Evolutionary conservation across 30 jellyfish, hydroid and myxozoan species (phyloP).

Genomic region (Aurelia aurita): DNA sequence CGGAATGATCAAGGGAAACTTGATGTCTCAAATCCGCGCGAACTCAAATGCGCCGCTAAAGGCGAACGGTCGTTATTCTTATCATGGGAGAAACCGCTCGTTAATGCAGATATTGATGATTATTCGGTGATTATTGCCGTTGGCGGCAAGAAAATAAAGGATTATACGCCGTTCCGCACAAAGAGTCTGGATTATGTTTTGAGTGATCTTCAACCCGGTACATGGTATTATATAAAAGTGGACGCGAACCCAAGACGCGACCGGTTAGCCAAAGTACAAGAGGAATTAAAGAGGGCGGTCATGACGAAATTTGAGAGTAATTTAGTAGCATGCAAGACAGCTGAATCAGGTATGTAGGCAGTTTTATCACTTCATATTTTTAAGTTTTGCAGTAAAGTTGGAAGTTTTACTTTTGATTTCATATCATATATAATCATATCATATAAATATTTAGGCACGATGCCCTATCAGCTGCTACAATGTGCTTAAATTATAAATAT

Average conservation of each 20-base stretch:
- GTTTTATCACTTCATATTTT: no score
- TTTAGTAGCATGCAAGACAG: slow-evolving; percentile 76
- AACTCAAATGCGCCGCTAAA: slow-evolving; percentile 54
- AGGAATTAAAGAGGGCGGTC: slow-evolving; percentile 24
- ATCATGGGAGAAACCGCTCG: slow-evolving; percentile 61
- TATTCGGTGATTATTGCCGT: slow-evolving; percentile 32
- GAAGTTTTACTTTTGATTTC: no score
- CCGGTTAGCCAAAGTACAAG: slow-evolving; percentile 18
- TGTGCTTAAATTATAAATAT: no score
- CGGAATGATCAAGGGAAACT: slow-evolving; percentile 37
- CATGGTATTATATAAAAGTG: slow-evolving; percentile 70
- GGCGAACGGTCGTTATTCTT: slow-evolving; percentile 60
- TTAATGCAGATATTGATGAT: slow-evolving; percentile 33
- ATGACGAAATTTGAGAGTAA: slow-evolving; percentile 38
- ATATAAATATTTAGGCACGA: no score
- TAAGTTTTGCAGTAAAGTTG: no score
- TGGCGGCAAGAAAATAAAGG: slow-evolving; percentile 48
- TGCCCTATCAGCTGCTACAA: no score
- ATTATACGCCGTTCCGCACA: slow-evolving; percentile 20
- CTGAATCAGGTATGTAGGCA: slow-evolving; percentile 26
- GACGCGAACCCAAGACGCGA: slow-evolving; percentile 55
- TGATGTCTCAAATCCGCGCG: slow-evolving; percentile 56
- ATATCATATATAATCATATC: no score
- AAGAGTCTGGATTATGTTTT: slow-evolving; percentile 35
- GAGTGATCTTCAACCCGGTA: slow-evolving; percentile 57